Evolutionary conservation across 2,797 vertebrate genomes (phyloP), one percentile per base, ranked within the genome.

Genomic region (Manis javanica): DNA sequence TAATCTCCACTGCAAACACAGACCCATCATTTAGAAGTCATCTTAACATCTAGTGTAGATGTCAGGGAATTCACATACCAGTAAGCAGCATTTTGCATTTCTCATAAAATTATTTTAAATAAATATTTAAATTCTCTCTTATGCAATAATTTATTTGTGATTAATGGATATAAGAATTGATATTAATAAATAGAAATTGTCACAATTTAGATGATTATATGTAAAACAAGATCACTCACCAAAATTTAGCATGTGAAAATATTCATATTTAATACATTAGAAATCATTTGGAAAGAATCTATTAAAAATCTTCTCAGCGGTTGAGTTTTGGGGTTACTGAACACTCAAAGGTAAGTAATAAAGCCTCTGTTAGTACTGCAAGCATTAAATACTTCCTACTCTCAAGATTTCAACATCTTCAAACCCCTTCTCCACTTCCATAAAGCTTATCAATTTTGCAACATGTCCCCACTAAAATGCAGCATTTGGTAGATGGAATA

Each of bases 1-100:
- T 63, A 71, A 95, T 74, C 61, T 96, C 24, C 6, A 89, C 78
- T 93, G n/a, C 64, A 94, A 97, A 96, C 18, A 15, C 5, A 59
- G 42, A 24, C 2, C 39, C 78, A 61, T 61, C 61, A 86, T 92
- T 97, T 95, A 51, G 37, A 68, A 94, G 64, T 57, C 34, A 87
- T 85, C 23, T 29, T 87, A 90, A 96, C 69, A 93, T 57, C 49
- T 93, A 55, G 69, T 81, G 11, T 55, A 90, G 66, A 91, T 57
- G 3, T 91, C 63, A 29, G 21, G 12, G 34, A 83, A 18, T 78
- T 46, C 59, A 93, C 10, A 81, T 57, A 23, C 31, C 51, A 59
- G 21, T 26, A 85, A 88, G 15, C 2, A 72, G 11, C 55, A 89
- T 55, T 87, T 85, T 87, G 1, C 84, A 75, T 82, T 94, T 71